Base-by-base conservation (phyloP, 2,113 vertebrate genomes). In the Paralichthys olivaceus region DNA sequence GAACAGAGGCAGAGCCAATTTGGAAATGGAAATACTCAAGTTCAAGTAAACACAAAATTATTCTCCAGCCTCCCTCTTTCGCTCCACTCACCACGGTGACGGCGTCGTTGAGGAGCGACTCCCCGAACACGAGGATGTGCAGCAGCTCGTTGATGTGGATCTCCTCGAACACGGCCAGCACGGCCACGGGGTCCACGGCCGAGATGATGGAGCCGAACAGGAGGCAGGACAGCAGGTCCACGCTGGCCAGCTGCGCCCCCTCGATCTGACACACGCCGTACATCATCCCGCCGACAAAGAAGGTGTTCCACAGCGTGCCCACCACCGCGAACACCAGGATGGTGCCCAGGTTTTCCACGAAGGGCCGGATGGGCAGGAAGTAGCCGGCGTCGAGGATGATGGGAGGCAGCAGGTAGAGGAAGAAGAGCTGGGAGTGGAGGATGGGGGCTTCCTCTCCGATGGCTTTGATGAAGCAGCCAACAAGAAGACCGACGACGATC, bases 331-430 rank as follows among this genome's bases (percentile, higher is more conserved):
- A 97, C 74, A 95, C 95, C 83, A 99, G 93, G 94, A 99, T 99
- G 88, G 97, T 97, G 91, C 98, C 98, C 92, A 96, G 49, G 93
- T 99, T 99, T 94, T 99, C 98, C 0, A 93, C 94, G 93, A 99
- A 98, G 25, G 96, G 87, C 26, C 96, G 93, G 71, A 97, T 89
- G 0, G 98, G 98, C 72, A 99, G 94, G 94, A 99, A 99, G 89
- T 98, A 99, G 86, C 98, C 98, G 0, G 98, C 98, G 0, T 99
- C 98, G 87, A 99, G 93, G 90, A 99, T 99, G 93, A 99, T 99
- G 90, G 98, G 98, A 0, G 98, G 98, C 43, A 99, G 95, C 45
- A 99, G 95, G 93, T 96, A 98, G 67, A 98, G 94, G 94, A 99
- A 99, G 93, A 99, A 99, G 87, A 98, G 91, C 0, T 96, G 73